Evolutionary conservation across 1,140 invertebrate genomes (phyloP).

Genomic region (Cryptotermes secundus): DNA sequence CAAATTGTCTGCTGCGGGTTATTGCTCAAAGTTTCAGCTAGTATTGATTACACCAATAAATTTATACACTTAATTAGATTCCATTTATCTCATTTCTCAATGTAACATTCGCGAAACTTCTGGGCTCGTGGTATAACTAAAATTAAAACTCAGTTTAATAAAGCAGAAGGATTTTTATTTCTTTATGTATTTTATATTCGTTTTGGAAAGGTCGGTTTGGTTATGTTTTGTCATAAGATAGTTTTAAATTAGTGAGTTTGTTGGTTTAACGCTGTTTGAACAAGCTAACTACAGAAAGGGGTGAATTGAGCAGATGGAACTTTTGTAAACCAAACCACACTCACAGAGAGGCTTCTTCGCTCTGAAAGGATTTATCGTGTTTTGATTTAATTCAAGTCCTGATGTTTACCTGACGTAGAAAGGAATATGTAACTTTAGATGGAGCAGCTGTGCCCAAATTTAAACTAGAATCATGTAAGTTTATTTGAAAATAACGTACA

Average conservation of each 20-base stretch:
- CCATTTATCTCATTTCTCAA: background rate
- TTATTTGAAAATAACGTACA: too few species aligned
- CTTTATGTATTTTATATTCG: background rate
- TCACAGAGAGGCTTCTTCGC: background rate
- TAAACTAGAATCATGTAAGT: too few species aligned
- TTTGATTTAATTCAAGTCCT: constrained; percentile 15
- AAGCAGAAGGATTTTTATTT: background rate
- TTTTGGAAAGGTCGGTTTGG: background rate
- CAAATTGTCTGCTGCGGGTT: background rate
- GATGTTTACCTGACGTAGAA: background rate
- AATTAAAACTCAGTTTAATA: background rate
- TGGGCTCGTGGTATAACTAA: background rate
- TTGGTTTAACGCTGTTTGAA: constrained; percentile 11
- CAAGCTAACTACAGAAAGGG: background rate
- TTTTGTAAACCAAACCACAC: background rate
- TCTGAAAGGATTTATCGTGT: background rate
- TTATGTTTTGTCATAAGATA: background rate
- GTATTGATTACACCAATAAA: background rate
- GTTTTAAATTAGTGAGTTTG: constrained; percentile 17
- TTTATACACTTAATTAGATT: background rate
- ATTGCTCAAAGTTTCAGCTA: background rate
- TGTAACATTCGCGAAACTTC: background rate
- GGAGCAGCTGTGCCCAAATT: too few species aligned
- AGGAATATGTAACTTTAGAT: background rate
- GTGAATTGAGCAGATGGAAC: background rate